Evolutionary conservation across 2,888 invertebrate genomes (phyloP), one percentile per base, ranked within the genome.

Genomic region (Polyploca ridens): DNA sequence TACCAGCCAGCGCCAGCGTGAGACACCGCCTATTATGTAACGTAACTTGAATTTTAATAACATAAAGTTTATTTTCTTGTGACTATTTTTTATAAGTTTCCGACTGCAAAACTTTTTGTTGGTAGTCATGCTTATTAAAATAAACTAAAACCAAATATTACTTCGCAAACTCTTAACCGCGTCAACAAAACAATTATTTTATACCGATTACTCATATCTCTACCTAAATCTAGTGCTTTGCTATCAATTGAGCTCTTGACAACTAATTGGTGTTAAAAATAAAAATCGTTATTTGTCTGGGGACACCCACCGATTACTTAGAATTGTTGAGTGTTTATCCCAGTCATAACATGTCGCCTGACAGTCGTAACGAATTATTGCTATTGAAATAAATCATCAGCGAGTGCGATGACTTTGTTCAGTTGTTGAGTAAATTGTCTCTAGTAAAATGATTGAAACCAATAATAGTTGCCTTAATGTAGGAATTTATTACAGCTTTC

Each of bases 261-360:
- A 19, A 19, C 14, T 54, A 54, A 19, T 16, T 54, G 54, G 16
- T 54, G 54, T 54, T 54, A 54, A 8, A 10, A 54, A 19, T 54
- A 19, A 54, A 54, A 19, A 54, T 54, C 54, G 19, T 19, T 19
- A 54, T 49, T 49, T 16, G n/a, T 49, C 49, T 16, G 49, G 16
- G 54, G 54, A 54, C 54, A 16, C 16, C 54, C 54, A 54, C 54
- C 10, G n/a, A 19, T 54, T 54, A 54, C 54, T 54, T 10, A 19
- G 54, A 54, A 54, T 54, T 19, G 19, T 19, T 19, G n/a, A 54
- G 19, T 10, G 54, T 46, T 46, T n/a, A n/a, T 5, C 19, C 19
- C 41, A 41, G 54, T 54, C 54, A 54, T 54, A 54, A 54, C 54
- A 54, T 54, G 19, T n/a, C 54, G 54, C 54, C 54, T 54, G 19